These are phyloP conservation scores for Axinella damicornis DNA, from an alignment of 37 sponge, comb jelly and placozoan species.

Conservation along the genomic window DNA sequence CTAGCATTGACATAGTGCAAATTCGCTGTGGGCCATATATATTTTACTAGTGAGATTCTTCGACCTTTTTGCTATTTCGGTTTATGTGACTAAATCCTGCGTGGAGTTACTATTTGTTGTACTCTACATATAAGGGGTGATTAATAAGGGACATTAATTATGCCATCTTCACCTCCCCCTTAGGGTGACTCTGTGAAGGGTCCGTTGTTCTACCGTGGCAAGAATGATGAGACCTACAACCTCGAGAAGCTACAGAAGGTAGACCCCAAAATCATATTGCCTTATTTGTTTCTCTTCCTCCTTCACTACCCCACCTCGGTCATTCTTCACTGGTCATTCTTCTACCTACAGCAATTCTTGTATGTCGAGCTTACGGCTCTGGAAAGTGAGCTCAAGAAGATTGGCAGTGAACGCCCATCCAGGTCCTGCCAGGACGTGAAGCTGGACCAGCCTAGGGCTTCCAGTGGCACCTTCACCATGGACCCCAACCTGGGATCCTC, in stretches of 20 bases:
- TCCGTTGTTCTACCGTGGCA: slow-evolving; percentile 55
- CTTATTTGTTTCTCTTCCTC: too few relatives aligned
- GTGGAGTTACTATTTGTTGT: too few relatives aligned
- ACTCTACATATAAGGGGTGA: too few relatives aligned
- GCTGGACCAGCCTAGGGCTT: slow-evolving; percentile 43
- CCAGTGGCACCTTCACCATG: slow-evolving; percentile 59
- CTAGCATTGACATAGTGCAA: too few relatives aligned
- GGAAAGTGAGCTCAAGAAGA: slow-evolving; percentile 45
- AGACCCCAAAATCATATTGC: too few relatives aligned
- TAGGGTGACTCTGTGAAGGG: slow-evolving; percentile 52
- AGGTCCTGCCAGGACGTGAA: slow-evolving; percentile 59
- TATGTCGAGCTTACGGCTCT: slow-evolving; percentile 61
- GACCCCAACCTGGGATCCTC: slow-evolving; percentile 76
- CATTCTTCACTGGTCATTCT: too few relatives aligned
- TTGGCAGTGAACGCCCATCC: slow-evolving; percentile 1
- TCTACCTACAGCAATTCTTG: slow-evolving; percentile 75
- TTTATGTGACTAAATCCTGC: too few relatives aligned
- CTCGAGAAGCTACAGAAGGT: slow-evolving; percentile 51
- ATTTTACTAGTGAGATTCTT: too few relatives aligned
- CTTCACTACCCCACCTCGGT: too few relatives aligned
- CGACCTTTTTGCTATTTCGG: too few relatives aligned
- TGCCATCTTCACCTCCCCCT: neutral
- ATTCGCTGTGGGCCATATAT: too few relatives aligned
- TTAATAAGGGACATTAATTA: neutral
- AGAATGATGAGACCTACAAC: slow-evolving; percentile 45